These are phyloP conservation scores for Gibbula magus DNA, from an alignment of 2,888 invertebrate species.

Conservation along the genomic window DNA sequence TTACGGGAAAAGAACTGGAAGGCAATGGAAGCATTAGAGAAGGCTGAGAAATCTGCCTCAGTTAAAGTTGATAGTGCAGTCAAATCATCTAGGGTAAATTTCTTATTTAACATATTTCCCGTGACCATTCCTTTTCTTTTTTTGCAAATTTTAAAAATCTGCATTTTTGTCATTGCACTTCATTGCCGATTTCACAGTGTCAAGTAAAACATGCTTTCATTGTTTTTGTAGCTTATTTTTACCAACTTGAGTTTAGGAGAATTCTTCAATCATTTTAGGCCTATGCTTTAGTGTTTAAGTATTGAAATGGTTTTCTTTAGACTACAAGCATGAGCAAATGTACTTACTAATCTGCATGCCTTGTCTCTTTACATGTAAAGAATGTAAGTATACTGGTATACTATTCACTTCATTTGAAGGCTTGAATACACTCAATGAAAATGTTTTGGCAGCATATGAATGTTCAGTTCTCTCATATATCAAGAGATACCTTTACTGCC, in stretches of 20 bases:
- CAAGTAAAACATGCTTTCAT: neutral
- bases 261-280: neutral
- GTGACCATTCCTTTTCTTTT: neutral
- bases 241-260: neutral
- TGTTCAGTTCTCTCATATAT: too few species aligned
- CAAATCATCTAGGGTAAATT: conserved; percentile 66
- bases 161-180: neutral
- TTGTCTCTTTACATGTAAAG: neutral
- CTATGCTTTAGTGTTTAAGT: neutral
- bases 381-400: neutral
- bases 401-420: too few species aligned
- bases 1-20: conserved; percentile 72
- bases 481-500: too few species aligned
- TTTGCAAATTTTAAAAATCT: neutral
- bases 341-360: neutral
- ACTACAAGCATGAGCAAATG: neutral
- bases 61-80: conserved; percentile 67
- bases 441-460: too few species aligned
- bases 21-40: conserved; percentile 72
- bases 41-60: conserved; percentile 66
- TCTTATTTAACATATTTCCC: neutral
- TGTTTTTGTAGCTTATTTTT: neutral
- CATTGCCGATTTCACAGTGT: neutral
- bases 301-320: neutral
- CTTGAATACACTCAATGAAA: too few species aligned